Evolutionary conservation across 2,113 vertebrate genomes (phyloP), one percentile per base, ranked within the genome.

Genomic region (Eublepharis macularius): DNA sequence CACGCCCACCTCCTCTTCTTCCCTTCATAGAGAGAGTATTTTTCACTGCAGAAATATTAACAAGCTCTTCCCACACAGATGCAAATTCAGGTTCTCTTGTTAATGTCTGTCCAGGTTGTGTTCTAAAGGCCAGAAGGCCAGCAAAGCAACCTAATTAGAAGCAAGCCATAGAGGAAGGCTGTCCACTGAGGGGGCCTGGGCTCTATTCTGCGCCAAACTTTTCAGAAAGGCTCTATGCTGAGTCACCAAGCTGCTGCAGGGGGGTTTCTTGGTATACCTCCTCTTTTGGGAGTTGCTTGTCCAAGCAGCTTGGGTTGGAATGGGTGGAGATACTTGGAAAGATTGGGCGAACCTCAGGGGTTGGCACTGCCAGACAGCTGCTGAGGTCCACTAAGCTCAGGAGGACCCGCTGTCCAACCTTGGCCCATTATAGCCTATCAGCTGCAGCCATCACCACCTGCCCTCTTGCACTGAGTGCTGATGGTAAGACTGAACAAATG

Each of bases 141-240:
- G 63, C 0, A 0, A 80, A 88, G 8, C 45, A 1, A 0, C 41
- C 79, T 86, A 1, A 86, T 90, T 80, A 80, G 63, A 7, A 0
- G 0, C 1, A 0, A 39, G 74, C 39, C 72, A 76, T 43, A 81
- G 32, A 77, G 69, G n/a, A 82, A 29, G 11, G 45, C 69, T 70
- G 6, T 16, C 17, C 69, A 70, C 17, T 36, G 34, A 43, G 14
- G 57, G 83, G 85, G 79, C 51, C 4, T 86, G 86, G 87, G 63
- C 87, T 81, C 82, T 83, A 21, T 76, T 86, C 57, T 84, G 82
- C 57, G 87, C 88, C 41, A 45, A 45, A 74, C 74, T 19, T 10
- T 39, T 34, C 57, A 68, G 73, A 47, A 4, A 39, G 21, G 8
- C 5, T 77, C n/a, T n/a, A n/a, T n/a, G n/a, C n/a, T n/a, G n/a